Conservation (phyloP, 2,113 vertebrate species). For the Australoheros scitulus region DNA sequence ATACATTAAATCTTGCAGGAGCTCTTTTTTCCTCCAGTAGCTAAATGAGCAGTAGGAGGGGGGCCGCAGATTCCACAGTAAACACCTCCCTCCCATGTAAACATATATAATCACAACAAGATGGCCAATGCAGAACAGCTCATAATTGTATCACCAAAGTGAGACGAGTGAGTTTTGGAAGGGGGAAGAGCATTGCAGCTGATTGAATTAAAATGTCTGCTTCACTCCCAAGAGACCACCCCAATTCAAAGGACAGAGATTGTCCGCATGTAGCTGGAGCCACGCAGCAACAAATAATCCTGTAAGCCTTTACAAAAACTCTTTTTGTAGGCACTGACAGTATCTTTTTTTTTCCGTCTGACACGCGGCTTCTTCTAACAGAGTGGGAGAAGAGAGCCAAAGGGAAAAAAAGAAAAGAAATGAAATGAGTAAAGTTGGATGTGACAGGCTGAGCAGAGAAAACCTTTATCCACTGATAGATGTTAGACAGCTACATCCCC, state of each 20-base stretch:
- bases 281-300: slow-evolving; percentile 52
- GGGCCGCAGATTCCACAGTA: slow-evolving; percentile 68
- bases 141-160: slow-evolving; percentile 70
- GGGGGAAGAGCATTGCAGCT: slow-evolving; percentile 35
- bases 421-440: slow-evolving; percentile 54
- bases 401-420: slow-evolving; percentile 32
- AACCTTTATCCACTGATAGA: slow-evolving; percentile 56
- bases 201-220: slow-evolving; percentile 73
- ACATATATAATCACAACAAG: slow-evolving; percentile 79
- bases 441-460: slow-evolving; percentile 51
- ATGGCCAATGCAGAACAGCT: slow-evolving; percentile 67
- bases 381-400: slow-evolving; percentile 15
- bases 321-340: slow-evolving; percentile 33
- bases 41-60: slow-evolving; percentile 56
- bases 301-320: slow-evolving; percentile 48
- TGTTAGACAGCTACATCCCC: slow-evolving; percentile 61
- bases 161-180: slow-evolving; percentile 64
- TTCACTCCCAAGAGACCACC: slow-evolving; percentile 68
- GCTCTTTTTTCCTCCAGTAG: slow-evolving; percentile 62
- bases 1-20: too few species aligned
- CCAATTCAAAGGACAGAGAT: slow-evolving; percentile 55
- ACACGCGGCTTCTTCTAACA: slow-evolving; percentile 22
- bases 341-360: slow-evolving; percentile 1
- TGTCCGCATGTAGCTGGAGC: slow-evolving; percentile 39
- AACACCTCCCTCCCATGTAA: slow-evolving; percentile 76